Evolutionary conservation across 2,888 invertebrate genomes (phyloP), one percentile per base, ranked within the genome.

Genomic region (Choristoneura rosaceana): DNA sequence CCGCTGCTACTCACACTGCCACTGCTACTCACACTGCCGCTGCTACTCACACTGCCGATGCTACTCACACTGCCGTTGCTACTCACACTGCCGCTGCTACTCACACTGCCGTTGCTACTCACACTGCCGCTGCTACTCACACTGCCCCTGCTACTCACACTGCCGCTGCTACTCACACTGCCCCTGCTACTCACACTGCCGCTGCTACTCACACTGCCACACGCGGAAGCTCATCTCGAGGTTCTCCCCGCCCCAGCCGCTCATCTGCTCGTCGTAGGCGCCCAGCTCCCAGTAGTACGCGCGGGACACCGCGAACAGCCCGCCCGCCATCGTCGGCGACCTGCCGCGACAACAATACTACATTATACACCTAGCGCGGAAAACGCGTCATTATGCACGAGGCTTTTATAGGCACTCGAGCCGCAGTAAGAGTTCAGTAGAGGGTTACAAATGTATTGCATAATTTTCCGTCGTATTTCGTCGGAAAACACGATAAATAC

Each of bases 191-290:
- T n/a, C n/a, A n/a, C 25, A 25, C 25, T 25, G 25, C 25, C 25
- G 25, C 25, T 25, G 25, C 25, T 38, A 64, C 89, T 82, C 64
- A 91, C 95, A 96, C 82, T 96, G 95, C 96, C 97, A 96, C 81
- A 98, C 97, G 86, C 99, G 95, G 88, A 99, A 99, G 17, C 98
- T 99, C 96, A 99, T 98, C 94, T 99, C 99, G 45, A 99, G 95
- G 92, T 99, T 99, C 94, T 99, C 99, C 0, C 99, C 99, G 58
- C 99, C 99, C 98, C 99, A 98, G 77, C 98, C 98, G 76, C 98
- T 98, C 99, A 99, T 99, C 92, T 97, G 98, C 79, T 98, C 97
- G 87, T 99, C 99, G 87, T 99, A 99, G 4, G 98, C 97, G n/a
- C 98, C 98, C 75, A 97, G 91, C 89, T 99, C 97, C 97, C 99